phyloP scores from a whole-genome alignment of 2,797 vertebrate species.

The Smutsia gigantea region DNA sequence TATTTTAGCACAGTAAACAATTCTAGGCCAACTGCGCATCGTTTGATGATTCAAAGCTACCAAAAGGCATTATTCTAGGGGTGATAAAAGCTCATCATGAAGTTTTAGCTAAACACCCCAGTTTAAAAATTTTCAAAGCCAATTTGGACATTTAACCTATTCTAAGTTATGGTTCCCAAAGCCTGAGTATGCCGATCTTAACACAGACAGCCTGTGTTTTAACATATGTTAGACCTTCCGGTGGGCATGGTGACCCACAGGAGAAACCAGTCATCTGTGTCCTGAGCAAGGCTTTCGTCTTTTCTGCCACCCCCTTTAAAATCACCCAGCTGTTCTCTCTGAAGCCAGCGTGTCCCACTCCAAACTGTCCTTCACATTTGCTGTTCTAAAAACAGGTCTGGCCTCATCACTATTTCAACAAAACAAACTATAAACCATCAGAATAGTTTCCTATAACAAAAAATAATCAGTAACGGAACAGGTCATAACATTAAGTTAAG shows the following conservation, averaged over 20 bases:
- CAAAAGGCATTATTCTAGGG: fast-evolving
- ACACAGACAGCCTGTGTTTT: neutral
- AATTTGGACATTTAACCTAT: neutral
- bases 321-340: fast-evolving
- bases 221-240: fast-evolving
- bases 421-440: neutral
- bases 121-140: neutral
- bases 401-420: fast-evolving
- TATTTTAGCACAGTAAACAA: fast-evolving
- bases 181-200: fast-evolving
- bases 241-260: fast-evolving
- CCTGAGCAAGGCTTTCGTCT: neutral
- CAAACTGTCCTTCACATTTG: fast-evolving
- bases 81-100: fast-evolving
- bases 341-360: fast-evolving
- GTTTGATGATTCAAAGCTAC: fast-evolving
- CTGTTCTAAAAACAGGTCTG: neutral
- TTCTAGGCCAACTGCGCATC: neutral
- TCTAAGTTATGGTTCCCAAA: neutral
- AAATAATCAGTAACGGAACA: neutral
- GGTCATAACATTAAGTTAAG: fast-evolving
- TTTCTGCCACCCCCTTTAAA: neutral
- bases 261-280: neutral
- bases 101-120: neutral
- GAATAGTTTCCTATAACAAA: neutral